These are phyloP conservation scores for Papilio gigon DNA, from an alignment of 2,888 invertebrate species.

Conservation along the genomic window DNA sequence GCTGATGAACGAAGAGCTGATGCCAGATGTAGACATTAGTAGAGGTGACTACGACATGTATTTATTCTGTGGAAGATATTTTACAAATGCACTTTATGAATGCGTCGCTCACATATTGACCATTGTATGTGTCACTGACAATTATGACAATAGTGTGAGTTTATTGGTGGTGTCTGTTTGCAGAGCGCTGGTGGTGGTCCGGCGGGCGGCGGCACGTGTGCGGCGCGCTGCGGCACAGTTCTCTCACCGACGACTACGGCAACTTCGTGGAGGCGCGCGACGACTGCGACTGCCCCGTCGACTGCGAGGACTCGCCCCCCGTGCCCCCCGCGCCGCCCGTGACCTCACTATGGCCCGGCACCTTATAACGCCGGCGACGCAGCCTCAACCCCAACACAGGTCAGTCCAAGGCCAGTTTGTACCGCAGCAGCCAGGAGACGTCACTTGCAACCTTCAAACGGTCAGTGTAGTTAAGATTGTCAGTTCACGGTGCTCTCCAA, in stretches of 20 bases:
- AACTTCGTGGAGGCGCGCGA: conserved; percentile 76
- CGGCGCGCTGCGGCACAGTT: conserved; percentile 70
- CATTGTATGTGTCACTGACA: too few species aligned
- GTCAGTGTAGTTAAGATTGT: conserved; percentile 19
- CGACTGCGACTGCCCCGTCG: conserved; percentile 73
- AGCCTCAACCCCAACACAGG: conserved; percentile 20
- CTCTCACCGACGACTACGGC: conserved; percentile 80
- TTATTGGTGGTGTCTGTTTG: background rate
- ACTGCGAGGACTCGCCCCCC: conserved; percentile 46
- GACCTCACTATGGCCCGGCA: conserved; percentile 41
- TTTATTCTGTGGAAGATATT: too few species aligned
- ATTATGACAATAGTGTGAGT: background rate
- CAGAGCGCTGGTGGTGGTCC: conserved; percentile 71
- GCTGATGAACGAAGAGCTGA: conserved; percentile 76
- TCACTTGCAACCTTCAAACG: background rate
- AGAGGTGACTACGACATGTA: conserved; percentile 66
- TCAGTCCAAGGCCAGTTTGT: conserved; percentile 27
- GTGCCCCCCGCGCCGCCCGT: conserved; percentile 43
- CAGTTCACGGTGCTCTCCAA: conserved; percentile 13
- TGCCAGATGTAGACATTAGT: conserved; percentile 71
- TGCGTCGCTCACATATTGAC: too few species aligned
- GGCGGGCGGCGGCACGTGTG: conserved; percentile 71
- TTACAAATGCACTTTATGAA: too few species aligned
- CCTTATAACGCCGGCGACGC: conserved; percentile 47
- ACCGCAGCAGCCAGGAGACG: conserved; percentile 6